Conservation (phyloP, 2,113 vertebrate species). For the Pygoscelis adeliae region DNA sequence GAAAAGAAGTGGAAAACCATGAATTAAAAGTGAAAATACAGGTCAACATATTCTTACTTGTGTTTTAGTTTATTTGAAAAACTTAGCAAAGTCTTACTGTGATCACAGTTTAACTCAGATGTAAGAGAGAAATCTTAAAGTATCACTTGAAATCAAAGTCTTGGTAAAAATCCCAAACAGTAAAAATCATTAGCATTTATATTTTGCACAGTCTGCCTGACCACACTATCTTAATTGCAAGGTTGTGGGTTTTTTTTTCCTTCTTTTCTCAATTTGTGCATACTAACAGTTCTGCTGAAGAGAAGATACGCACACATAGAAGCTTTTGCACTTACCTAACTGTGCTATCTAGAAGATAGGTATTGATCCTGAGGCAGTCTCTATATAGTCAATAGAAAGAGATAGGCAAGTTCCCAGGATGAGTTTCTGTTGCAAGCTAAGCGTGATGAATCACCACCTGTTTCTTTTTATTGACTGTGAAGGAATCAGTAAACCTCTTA, state of each 20-base stretch:
- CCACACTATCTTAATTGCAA: background rate
- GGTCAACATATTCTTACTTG: conserved; percentile 67
- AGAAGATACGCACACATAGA: background rate
- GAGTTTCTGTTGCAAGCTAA: background rate
- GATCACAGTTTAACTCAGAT: background rate
- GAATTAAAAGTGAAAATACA: conserved; percentile 80
- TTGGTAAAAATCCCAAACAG: background rate
- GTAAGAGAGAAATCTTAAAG: background rate
- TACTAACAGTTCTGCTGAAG: background rate
- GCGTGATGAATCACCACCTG: background rate
- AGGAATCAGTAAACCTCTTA: background rate
- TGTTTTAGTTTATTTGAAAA: background rate
- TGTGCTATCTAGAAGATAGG: background rate
- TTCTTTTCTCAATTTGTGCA: background rate
- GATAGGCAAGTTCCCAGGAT: background rate
- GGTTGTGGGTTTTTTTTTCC: background rate
- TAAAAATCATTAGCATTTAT: background rate
- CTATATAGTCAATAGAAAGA: background rate
- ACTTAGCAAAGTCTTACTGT: background rate
- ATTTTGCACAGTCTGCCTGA: background rate
- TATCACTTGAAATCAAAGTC: background rate
- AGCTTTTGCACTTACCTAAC: background rate
- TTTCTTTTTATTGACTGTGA: background rate
- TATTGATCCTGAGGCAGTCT: background rate
- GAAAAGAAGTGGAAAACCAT: conserved; percentile 84